phyloP scores from a whole-genome alignment of 2,888 invertebrate species.

The Diarsia brunnea region DNA sequence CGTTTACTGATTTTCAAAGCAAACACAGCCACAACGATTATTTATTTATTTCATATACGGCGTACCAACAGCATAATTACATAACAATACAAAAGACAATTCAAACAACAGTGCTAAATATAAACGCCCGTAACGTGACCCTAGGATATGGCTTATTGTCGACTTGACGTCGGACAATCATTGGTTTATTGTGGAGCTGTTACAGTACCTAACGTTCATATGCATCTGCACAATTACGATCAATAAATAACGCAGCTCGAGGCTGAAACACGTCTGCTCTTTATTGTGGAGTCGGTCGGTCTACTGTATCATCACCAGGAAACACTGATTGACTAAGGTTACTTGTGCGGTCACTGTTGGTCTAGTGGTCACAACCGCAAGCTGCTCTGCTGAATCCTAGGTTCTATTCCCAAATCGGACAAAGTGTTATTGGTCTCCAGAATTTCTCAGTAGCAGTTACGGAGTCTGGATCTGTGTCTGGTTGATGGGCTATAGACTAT shows the following conservation, averaged over 20 bases:
- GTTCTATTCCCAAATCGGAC: no score
- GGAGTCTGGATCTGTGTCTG: no score
- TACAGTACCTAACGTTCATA: neutral
- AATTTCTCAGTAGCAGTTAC: no score
- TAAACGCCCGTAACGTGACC: neutral
- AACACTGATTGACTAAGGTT: neutral
- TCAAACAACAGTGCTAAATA: conserved; percentile 21
- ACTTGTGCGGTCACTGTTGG: neutral
- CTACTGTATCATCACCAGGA: neutral
- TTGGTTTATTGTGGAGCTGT: conserved; percentile 16
- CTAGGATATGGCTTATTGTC: conserved; percentile 37
- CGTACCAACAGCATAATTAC: neutral
- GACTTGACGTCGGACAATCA: neutral
- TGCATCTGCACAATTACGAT: conserved; percentile 30
- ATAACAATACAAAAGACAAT: neutral
- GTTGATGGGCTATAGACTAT: no score
- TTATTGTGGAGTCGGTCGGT: conserved; percentile 16
- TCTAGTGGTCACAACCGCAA: no score
- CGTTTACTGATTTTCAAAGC: neutral
- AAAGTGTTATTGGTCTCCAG: no score
- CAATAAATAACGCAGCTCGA: conserved; percentile 30
- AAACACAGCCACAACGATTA: neutral
- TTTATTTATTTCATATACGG: neutral
- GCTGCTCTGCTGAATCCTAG: no score
- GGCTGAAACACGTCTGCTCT: conserved; percentile 3